These are phyloP conservation scores for Mycalesis mineus DNA, from an alignment of 2,888 invertebrate genomes.

Conservation along the genomic window DNA sequence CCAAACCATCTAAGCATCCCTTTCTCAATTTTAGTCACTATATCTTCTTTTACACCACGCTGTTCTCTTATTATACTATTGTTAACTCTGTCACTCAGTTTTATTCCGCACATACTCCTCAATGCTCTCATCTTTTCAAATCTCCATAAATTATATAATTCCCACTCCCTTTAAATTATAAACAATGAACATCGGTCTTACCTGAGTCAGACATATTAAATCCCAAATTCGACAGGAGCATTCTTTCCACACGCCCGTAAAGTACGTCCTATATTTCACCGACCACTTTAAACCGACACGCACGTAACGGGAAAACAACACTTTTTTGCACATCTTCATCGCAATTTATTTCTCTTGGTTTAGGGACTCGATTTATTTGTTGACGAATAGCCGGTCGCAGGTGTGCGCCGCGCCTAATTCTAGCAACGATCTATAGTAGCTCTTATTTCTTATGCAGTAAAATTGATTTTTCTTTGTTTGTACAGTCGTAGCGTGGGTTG, in stretches of 20 bases:
- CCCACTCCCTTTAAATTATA: not conserved
- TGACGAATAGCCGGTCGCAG: conserved; percentile 31
- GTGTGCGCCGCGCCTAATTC: conserved; percentile 22
- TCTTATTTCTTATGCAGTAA: not conserved
- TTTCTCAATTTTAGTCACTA: too few species aligned
- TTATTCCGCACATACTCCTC: too few species aligned
- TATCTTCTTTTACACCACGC: too few species aligned
- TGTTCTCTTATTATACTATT: too few species aligned
- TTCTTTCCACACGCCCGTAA: not conserved
- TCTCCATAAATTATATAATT: too few species aligned
- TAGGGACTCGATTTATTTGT: conserved; percentile 32
- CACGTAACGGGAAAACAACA: conserved; percentile 6
- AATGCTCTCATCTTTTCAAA: too few species aligned
- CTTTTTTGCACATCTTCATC: conserved; percentile 33
- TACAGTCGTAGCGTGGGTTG: conserved; percentile 10
- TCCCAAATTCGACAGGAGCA: not conserved
- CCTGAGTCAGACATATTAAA: not conserved
- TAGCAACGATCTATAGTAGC: not conserved
- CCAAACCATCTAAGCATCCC: too few species aligned
- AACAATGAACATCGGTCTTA: not conserved
- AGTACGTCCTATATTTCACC: conserved; percentile 2
- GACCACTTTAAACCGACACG: conserved; percentile 2
- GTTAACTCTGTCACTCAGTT: too few species aligned
- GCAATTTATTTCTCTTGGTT: conserved; percentile 33
- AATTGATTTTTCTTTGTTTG: not conserved